Evolutionary conservation across 2,797 vertebrate species (phyloP), one percentile per base, ranked within the genome.

Genomic region (Otolemur crassicaudatus): DNA sequence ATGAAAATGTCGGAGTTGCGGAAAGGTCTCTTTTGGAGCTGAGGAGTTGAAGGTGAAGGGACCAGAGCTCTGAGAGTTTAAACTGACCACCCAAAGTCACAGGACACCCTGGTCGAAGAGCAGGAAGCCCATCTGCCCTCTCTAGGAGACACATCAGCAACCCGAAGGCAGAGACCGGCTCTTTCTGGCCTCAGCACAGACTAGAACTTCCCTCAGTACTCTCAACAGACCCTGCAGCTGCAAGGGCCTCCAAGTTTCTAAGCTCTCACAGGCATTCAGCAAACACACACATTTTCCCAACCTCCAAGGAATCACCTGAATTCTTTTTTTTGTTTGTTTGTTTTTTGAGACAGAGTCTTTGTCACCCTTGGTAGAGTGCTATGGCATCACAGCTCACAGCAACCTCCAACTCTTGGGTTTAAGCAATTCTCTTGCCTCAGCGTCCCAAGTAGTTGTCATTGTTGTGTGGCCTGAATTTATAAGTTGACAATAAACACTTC

Each of bases 241-340:
- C 37, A 17, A 58, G 60, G n/a, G 70, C 16, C 25, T 63, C 34
- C 82, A n/a, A 16, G 0, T 34, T 40, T 80, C 65, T 13, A 49
- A 69, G 53, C 27, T 87, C 69, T 94, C 91, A 82, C 85, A 94
- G n/a, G 56, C 69, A 93, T 23, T 49, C 29, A 77, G 14, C 60
- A 88, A 76, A 58, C 8, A 82, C 65, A 60, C 2, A 1, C 14
- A 34, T 84, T n/a, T 92, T 67, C 46, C 49, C 40, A 85, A 10
- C 29, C 56, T 60, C 25, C 7, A 43, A 91, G 29, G 70, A 88
- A 37, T 25, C 43, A 31, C 43, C 40, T 92, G 25, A 69, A 65
- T 67, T 90, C 67, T 49, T 16, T 49, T 53, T 53, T 53, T 53
- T n/a, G n/a, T n/a, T 40, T 40, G 40, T 40, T 40, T 40, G 40